Base-by-base conservation (phyloP, 2,113 vertebrate species). In the Odontophorus gujanensis region DNA sequence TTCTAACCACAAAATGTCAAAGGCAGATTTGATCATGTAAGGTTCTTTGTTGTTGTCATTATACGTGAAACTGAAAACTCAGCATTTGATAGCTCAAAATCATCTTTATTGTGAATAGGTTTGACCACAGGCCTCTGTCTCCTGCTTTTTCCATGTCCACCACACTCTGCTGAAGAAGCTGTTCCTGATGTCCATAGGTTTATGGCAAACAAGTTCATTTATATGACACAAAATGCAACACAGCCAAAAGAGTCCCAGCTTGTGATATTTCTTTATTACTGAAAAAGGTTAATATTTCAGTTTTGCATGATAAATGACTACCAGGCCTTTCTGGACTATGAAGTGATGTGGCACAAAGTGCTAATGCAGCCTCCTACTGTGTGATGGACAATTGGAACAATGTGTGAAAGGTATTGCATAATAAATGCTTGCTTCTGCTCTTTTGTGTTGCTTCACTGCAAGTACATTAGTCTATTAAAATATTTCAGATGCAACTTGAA, bases 51-150 rank as follows among this genome's bases (percentile, higher is more conserved):
- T 68, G n/a, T 5, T 58, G 8, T 21, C 58, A 18, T 22, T 75
- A 20, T 24, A 2, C 2, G 7, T 0, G 1, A 79, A 43, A 21
- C 43, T 7, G 22, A 47, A 77, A 40, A 51, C 1, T 6, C 18
- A 24, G 4, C 51, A 28, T 53, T 53, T 53, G 26, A 28, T 53
- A 53, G 51, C 51, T 53, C 26, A 16, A 28, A 53, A 53, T 53
- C 26, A 53, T 16, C 51, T 53, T 28, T 26, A 53, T 28, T 53
- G 51, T 14, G 8, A 53, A 24, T 53, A 15, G 51, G 26, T 53
- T 53, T 53, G 26, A 53, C 51, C 14, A 53, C 26, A 53, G 26
- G 26, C 26, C 26, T 53, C 51, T 53, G 8, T 28, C 51, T 53
- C 51, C 51, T 53, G 19, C 32, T n/a, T n/a, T 6, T 34, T n/a